A percentile compares a stretch with the other conserved stretches of the same genome.
These are phyloP conservation scores for Parnassius smintheus DNA, from an alignment of 2,888 invertebrate genomes.

Conservation along the genomic window DNA sequence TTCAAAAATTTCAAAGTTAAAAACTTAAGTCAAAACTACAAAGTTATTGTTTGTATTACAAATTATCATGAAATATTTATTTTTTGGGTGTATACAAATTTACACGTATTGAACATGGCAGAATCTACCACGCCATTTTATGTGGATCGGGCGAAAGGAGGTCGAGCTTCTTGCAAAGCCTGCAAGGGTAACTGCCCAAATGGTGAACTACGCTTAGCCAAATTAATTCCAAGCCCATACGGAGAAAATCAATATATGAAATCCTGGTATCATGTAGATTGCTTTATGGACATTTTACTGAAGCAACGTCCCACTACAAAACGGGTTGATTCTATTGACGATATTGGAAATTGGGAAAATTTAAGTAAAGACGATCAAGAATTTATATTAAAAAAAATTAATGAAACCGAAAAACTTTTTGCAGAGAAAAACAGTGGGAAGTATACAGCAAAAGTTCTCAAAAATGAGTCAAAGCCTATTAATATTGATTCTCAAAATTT, in stretches of 20 bases:
- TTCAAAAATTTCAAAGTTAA: neutral
- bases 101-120: constrained; percentile 43
- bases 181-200: constrained; percentile 90
- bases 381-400: constrained; percentile 82
- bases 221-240: constrained; percentile 89
- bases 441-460: constrained; percentile 62
- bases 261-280: constrained; percentile 90
- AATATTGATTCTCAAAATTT: constrained; percentile 24
- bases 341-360: constrained; percentile 88
- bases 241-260: constrained; percentile 88
- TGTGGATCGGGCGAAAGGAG: constrained; percentile 90
- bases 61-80: no score
- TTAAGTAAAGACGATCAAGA: constrained; percentile 85
- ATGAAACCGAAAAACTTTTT: constrained; percentile 81
- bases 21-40: neutral
- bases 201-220: constrained; percentile 88
- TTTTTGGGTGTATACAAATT: constrained; percentile 26
- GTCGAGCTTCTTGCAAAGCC: constrained; percentile 91
- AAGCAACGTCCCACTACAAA: constrained; percentile 91
- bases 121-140: constrained; percentile 76
- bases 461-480: constrained; percentile 49
- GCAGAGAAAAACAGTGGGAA: constrained; percentile 75
- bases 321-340: constrained; percentile 88
- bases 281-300: constrained; percentile 89
- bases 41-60: no score